Evolutionary conservation across 92 coral and sea anemone species (phyloP).

Genomic region (Muricea muricata): DNA sequence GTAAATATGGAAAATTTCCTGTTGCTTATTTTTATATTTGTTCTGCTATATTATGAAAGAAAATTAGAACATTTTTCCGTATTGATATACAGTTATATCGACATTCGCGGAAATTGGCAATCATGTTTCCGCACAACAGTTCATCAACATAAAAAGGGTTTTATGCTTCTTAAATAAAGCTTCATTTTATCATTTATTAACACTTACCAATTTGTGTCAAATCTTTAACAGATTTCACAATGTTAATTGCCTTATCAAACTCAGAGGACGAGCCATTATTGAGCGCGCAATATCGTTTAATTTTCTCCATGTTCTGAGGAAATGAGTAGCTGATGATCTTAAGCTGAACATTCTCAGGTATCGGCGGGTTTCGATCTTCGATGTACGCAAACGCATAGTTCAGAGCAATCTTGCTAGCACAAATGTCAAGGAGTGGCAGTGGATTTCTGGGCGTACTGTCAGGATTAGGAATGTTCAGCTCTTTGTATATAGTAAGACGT

Average conservation of each 20-base stretch:
- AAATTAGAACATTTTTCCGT: too few relatives aligned
- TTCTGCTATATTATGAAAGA: too few relatives aligned
- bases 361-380: conserved; percentile 87
- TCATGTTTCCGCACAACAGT: too few relatives aligned
- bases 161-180: too few relatives aligned
- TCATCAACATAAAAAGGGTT: too few relatives aligned
- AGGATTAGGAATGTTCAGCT: conserved; percentile 7
- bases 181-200: neutral
- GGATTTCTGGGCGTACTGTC: conserved; percentile 24
- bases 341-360: conserved; percentile 88
- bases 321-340: conserved; percentile 82
- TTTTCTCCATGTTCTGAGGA: conserved; percentile 79
- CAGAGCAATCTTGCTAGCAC: conserved; percentile 76
- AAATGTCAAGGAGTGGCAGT: conserved; percentile 70
- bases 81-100: too few relatives aligned
- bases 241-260: conserved; percentile 55
- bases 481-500: conserved; percentile 23
- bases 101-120: too few relatives aligned
- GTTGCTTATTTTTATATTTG: too few relatives aligned
- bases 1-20: too few relatives aligned
- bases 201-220: conserved; percentile 91
- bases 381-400: conserved; percentile 89
- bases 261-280: conserved; percentile 65
- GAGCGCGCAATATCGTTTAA: conserved; percentile 79
- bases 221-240: conserved; percentile 69